Base-by-base conservation (phyloP, 2,113 vertebrate genomes). In the Tricholaema leucomelas region DNA sequence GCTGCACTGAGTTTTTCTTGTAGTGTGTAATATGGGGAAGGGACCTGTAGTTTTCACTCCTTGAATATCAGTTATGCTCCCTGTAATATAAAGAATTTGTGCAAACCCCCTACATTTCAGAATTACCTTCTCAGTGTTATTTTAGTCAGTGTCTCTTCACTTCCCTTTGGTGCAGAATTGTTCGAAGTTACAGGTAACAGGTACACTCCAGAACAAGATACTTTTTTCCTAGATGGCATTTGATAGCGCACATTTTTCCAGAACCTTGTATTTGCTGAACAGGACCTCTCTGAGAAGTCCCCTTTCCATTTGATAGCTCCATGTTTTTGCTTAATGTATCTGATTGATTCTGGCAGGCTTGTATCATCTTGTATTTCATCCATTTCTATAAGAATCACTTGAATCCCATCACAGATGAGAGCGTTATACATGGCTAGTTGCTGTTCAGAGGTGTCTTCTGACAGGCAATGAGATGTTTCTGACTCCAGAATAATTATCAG, bases 321-420 rank as follows among this genome's bases (percentile, higher is more conserved):
- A 9, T 99, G 98, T 66, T 97, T 98, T 93, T 98, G 97, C 54
- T 93, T 98, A 84, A 99, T 91, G 54, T 99, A 98, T 80, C 96
- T 98, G 79, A 99, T 95, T 1, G 98, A 98, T 94, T 98, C 97
- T 0, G 98, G 98, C 95, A 99, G 97, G 63, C 91, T 85, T 13
- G 95, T 90, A 48, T 97, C 94, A 83, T 98, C 97, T 54, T 96
- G 82, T 27, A 98, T 85, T 92, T 97, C 95, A 75, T 97, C 98
- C 95, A 99, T 58, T 91, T 99, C 98, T 61, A 99, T 98, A 75
- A 99, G 97, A 48, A 99, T 97, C 73, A 98, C 98, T 93, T 98
- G 96, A 33, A 98, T 96, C 9, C 97, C 97, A 14, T 98, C 95
- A 85, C 98, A 97, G 91, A 99, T 87, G 58, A 99, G 98, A 10